Percentiles rank a stretch among this genome's conserved stretches.
Evolutionary conservation across 2,797 vertebrate genomes (phyloP).

Genomic region (Malacoctenus gilli): DNA sequence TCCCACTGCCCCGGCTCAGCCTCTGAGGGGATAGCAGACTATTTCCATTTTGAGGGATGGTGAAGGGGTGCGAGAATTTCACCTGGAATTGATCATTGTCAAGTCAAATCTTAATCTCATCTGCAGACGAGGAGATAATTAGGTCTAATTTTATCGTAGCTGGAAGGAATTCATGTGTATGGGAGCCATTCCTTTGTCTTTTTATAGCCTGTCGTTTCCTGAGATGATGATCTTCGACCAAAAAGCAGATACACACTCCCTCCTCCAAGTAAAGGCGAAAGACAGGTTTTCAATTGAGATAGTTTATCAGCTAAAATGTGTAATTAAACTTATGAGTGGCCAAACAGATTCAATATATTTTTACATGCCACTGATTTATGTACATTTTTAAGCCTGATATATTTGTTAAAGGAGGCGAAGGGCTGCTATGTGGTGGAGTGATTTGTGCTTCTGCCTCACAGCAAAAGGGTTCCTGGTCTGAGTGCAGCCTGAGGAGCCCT

Average conservation of each 20-base stretch:
- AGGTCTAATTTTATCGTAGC: slow-evolving; percentile 74
- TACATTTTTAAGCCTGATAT: no score
- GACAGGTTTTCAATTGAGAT: not conserved
- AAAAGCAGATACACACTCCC: slow-evolving; percentile 28
- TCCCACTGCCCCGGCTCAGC: slow-evolving; percentile 37
- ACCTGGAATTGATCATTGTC: slow-evolving; percentile 77
- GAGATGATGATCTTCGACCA: slow-evolving; percentile 34
- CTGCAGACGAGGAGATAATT: slow-evolving; percentile 63
- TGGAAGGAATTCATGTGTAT: slow-evolving; percentile 58
- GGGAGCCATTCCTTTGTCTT: slow-evolving; percentile 46
- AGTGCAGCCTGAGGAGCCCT: no score
- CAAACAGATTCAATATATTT: no score
- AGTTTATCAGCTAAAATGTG: slow-evolving; percentile 6
- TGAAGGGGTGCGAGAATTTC: slow-evolving; percentile 49
- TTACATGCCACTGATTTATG: no score
- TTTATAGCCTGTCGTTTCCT: slow-evolving; percentile 53
- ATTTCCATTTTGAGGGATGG: slow-evolving; percentile 63
- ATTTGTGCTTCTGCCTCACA: no score
- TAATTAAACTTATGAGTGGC: no score
- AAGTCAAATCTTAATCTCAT: slow-evolving; percentile 68
- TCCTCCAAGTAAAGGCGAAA: slow-evolving; percentile 12
- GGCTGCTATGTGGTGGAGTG: no score
- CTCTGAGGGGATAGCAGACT: slow-evolving; percentile 35
- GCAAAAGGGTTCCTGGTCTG: no score
- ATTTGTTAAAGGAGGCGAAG: no score